Conservation (phyloP, 2,797 vertebrate species). For the Helarctos malayanus region DNA sequence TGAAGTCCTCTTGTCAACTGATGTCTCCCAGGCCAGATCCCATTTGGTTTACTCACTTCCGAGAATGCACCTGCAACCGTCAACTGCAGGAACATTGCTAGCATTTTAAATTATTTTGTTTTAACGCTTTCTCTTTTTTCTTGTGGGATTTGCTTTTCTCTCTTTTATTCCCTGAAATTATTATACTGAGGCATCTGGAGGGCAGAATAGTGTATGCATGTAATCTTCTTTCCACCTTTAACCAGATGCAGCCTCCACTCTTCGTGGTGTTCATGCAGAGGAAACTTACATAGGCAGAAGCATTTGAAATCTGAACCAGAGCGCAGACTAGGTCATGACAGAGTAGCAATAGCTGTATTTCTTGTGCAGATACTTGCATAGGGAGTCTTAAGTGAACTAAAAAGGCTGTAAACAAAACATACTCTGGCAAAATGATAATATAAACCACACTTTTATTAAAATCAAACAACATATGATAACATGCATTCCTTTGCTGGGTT, state of each 20-base stretch:
- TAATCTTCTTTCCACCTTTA: not conserved
- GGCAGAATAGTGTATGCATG: not conserved
- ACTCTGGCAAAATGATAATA: not conserved
- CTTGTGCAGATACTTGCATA: not conserved
- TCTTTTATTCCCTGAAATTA: not conserved
- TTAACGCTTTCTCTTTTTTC: not conserved
- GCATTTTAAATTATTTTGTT: not conserved
- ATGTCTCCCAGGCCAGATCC: not conserved
- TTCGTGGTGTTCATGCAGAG: not conserved
- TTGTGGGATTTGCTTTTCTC: not conserved
- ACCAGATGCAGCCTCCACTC: not conserved
- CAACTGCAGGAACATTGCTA: not conserved
- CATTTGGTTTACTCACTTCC: not conserved
- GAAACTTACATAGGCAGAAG: not conserved
- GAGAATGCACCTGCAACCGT: not conserved
- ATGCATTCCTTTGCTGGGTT: not conserved
- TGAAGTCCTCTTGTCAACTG: not conserved
- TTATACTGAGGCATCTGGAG: not conserved
- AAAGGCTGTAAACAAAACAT: not conserved
- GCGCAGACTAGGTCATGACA: accelerated
- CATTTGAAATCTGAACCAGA: not conserved
- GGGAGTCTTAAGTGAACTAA: not conserved
- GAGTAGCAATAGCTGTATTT: not conserved
- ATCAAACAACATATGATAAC: not conserved
- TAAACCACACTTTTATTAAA: constrained; percentile 40